Evolutionary conservation across 2,888 invertebrate species (phyloP), one percentile per base, ranked within the genome.

Genomic region (Macrophya alboannulata): DNA sequence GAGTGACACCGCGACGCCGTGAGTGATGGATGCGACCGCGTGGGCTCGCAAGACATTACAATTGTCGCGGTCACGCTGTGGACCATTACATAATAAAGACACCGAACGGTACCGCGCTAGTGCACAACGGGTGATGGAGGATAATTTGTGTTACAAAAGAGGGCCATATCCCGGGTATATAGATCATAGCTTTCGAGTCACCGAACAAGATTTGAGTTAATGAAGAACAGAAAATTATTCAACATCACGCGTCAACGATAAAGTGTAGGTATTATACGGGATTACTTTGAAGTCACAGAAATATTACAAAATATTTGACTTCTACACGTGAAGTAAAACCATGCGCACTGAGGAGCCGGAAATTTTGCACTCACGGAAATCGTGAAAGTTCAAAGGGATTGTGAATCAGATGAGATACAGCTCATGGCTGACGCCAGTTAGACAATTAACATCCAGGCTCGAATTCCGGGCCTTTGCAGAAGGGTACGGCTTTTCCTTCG

Each of bases 11-110:
- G 31, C 65, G 83, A 71, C 83, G 51, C 68, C 83, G 37, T 68
- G 68, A 83, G 83, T 83, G 83, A 83, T 83, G 83, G 48, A 83
- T 71, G 48, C 83, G 51, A 71, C 83, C 51, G 83, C 71, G 83
- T 83, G 83, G 83, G 83, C 68, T 51, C 51, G 83, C 68, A 31
- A 65, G 83, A 83, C 83, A 68, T 83, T 83, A 83, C 83, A 68
- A 83, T 83, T 83, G 83, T 71, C 83, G 68, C 71, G 83, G 83
- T 83, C 83, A 83, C 83, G 83, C 48, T 68, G 68, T 68, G 83
- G 83, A 68, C 71, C 83, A 83, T 83, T 71, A 81, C 40, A 62
- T 25, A 62, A 62, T 25, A 62, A 40, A 62, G 43, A 81, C 62
- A 59, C 81, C n/a, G 81, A 43, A 59, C 62, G 31, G 81, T 81